phyloP scores from a whole-genome alignment of 1,140 invertebrate species.

The Zaprionus nigranus region DNA sequence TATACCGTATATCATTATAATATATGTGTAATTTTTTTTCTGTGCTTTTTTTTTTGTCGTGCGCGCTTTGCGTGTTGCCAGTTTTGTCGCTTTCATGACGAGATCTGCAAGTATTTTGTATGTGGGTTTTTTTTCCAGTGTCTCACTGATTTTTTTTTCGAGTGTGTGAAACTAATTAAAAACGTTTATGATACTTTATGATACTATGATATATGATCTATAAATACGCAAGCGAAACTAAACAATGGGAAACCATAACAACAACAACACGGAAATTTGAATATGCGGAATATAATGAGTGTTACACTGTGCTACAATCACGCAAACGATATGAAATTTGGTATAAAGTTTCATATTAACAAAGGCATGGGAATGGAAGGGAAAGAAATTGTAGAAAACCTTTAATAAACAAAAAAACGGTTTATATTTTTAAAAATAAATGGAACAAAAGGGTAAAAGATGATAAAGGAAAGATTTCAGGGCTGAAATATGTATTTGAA shows the following conservation, averaged over 20 bases:
- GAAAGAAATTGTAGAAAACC: neutral
- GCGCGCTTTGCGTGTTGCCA: slow-evolving; percentile 24
- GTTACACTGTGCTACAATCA: neutral
- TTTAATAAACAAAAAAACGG: neutral
- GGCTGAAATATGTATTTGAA: too few species aligned
- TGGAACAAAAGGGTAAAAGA: too few species aligned
- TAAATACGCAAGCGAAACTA: neutral
- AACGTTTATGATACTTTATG: neutral
- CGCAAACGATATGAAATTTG: neutral
- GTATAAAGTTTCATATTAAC: neutral
- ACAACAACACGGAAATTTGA: slow-evolving; percentile 2
- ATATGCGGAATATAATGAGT: neutral
- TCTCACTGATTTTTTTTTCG: slow-evolving; percentile 10
- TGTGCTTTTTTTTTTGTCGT: slow-evolving; percentile 21
- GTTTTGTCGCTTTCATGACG: neutral
- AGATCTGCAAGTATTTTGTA: slow-evolving; percentile 17
- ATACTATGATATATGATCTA: neutral
- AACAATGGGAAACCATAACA: slow-evolving; percentile 7
- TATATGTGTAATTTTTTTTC: neutral
- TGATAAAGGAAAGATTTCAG: too few species aligned
- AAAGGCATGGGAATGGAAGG: neutral
- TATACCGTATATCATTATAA: slow-evolving; percentile 1
- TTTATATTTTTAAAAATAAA: neutral
- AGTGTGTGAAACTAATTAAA: slow-evolving; percentile 3
- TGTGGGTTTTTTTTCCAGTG: slow-evolving; percentile 30